These are phyloP conservation scores for Anolis sagrei DNA, from an alignment of 2,113 vertebrate species.

Conservation along the genomic window DNA sequence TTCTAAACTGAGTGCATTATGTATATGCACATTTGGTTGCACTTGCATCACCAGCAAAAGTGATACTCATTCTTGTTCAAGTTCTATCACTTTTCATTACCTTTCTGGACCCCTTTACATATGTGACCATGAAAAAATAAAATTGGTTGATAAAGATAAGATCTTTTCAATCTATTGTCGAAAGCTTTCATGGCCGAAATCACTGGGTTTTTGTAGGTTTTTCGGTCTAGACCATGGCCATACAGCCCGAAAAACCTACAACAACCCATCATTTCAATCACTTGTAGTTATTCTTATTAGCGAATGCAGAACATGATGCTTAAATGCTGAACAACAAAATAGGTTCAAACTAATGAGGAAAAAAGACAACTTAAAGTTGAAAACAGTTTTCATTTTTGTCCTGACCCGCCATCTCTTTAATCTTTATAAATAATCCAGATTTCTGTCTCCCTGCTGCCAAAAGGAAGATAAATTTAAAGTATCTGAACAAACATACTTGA, in stretches of 20 bases:
- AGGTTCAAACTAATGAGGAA: neutral
- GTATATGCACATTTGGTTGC: neutral
- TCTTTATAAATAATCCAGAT: constrained; percentile 39
- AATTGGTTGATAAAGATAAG: neutral
- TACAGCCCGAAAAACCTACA: too few species aligned
- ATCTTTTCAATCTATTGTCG: too few species aligned
- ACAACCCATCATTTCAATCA: neutral
- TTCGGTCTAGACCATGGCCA: too few species aligned
- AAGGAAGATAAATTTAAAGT: neutral
- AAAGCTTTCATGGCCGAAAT: too few species aligned
- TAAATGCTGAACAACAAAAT: neutral
- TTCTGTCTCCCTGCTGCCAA: neutral
- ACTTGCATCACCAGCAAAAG: neutral
- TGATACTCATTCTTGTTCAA: neutral
- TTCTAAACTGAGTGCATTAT: too few species aligned
- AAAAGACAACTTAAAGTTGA: neutral
- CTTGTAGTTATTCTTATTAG: neutral
- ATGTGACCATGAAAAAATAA: neutral
- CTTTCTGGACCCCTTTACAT: neutral
- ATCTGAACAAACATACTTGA: neutral
- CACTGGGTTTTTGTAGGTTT: too few species aligned
- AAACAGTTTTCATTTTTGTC: neutral
- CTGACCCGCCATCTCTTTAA: neutral
- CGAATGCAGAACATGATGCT: neutral
- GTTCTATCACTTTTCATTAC: neutral